Evolutionary conservation across 2,888 invertebrate species (phyloP).

Genomic region (Eristalis pertinax): DNA sequence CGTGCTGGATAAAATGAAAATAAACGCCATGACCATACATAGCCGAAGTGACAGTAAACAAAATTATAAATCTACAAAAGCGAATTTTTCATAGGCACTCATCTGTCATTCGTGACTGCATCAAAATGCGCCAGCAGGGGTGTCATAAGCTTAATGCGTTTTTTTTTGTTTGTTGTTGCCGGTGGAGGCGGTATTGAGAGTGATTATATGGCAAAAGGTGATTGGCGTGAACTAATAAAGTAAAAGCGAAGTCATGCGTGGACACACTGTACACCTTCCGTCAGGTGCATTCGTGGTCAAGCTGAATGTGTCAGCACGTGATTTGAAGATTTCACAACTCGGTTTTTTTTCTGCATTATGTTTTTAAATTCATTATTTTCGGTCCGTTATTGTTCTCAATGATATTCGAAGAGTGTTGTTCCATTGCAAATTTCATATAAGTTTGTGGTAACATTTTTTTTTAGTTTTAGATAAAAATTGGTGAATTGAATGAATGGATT

Average conservation of each 20-base stretch:
- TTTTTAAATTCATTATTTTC: too few species aligned
- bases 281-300: background rate
- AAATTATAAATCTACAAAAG: constrained; percentile 50
- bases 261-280: background rate
- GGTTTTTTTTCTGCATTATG: too few species aligned
- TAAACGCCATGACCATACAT: constrained; percentile 38
- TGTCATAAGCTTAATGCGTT: constrained; percentile 11
- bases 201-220: constrained; percentile 38
- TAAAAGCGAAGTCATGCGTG: background rate
- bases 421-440: too few species aligned
- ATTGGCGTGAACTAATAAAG: background rate
- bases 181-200: constrained; percentile 21
- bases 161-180: background rate
- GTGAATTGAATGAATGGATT: too few species aligned
- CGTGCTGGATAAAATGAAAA: constrained; percentile 45
- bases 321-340: background rate
- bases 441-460: too few species aligned
- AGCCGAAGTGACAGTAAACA: constrained; percentile 56
- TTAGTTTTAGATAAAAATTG: too few species aligned
- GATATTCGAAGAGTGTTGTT: too few species aligned
- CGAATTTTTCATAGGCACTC: constrained; percentile 41
- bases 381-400: too few species aligned
- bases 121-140: constrained; percentile 19
- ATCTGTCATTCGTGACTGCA: constrained; percentile 26
- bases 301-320: background rate